Evolutionary conservation across 2,113 vertebrate species (phyloP), one percentile per base, ranked within the genome.

Genomic region (Nothoprocta pentlandii): DNA sequence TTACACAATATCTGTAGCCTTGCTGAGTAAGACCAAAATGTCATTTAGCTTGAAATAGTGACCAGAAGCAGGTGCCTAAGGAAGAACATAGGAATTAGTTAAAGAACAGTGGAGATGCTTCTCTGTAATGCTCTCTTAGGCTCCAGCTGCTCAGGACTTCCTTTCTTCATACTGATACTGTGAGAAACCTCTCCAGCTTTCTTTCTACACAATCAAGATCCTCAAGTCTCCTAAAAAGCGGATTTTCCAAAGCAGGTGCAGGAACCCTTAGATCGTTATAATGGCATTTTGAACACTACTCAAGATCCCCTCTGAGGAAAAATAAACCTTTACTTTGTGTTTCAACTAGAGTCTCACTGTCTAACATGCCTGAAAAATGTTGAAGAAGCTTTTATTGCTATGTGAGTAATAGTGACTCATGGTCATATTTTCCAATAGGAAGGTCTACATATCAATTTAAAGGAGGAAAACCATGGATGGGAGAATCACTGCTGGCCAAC

Each of bases 381-480:
- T 30, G 44, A 19, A 70, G 9, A 51, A 51, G 63, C 8, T 22
- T 73, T 32, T 69, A 47, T 80, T 86, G 19, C 69, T 42, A 39
- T 56, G 39, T 44, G 82, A 75, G n/a, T 58, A 46, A 28, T 9
- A 39, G 16, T 47, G 59, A 85, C 77, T 51, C 5, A 46, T 2
- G n/a, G 23, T 67, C n/a, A 46, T 77, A 42, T 73, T 92, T 88
- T 89, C 49, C 32, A 8, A 83, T 89, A 97, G 96, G 78, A 83
- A 42, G 12, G 61, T 32, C 68, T 77, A 20, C 25, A 3, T 79
- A 56, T 53, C 53, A 26, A 69, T 58, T 41, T 63, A 80, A 62
- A 70, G 69, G 34, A 90, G 34, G 20, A 78, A 81, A 83, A 69
- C 4, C 67, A 96, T 97, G 97, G 95, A 97, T n/a, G 84, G 17